A percentile compares a stretch with the other conserved stretches of the same genome.
These are phyloP conservation scores for Triplophysa siluroides DNA, from an alignment of 2,113 vertebrate species.

Conservation along the genomic window DNA sequence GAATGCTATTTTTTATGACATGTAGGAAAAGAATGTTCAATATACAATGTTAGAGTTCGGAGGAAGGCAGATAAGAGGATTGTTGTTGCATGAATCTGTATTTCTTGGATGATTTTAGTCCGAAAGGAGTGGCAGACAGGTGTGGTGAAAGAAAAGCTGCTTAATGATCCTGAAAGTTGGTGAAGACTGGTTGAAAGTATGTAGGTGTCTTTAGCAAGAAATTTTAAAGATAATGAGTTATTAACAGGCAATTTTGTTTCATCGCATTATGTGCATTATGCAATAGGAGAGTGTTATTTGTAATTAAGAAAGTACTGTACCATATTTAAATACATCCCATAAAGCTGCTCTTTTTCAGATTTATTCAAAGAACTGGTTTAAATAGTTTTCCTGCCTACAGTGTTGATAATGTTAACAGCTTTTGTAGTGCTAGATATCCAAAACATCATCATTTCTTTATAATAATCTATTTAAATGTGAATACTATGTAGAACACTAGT, in stretches of 20 bases:
- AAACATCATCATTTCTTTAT: too few species aligned
- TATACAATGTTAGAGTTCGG: background rate
- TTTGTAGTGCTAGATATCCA: too few species aligned
- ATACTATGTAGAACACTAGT: background rate
- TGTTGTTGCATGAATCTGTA: background rate
- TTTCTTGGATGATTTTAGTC: background rate
- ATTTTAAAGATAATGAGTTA: background rate
- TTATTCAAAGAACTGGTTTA: too few species aligned
- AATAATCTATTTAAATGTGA: background rate
- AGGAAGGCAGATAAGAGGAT: background rate
- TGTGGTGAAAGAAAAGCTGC: background rate
- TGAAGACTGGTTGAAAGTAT: background rate
- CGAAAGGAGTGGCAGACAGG: conserved; percentile 10
- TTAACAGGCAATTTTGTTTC: background rate
- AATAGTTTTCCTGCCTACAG: too few species aligned
- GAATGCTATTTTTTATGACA: conserved; percentile 31
- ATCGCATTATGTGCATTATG: background rate
- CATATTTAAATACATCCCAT: background rate
- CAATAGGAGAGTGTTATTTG: too few species aligned
- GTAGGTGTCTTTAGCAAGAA: background rate
- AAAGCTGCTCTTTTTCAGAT: background rate
- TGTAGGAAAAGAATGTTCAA: background rate
- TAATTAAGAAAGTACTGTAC: too few species aligned
- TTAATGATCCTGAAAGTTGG: background rate
- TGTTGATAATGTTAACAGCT: too few species aligned